Conservation (phyloP, 2,888 invertebrate species). For the Agrilus mali region DNA sequence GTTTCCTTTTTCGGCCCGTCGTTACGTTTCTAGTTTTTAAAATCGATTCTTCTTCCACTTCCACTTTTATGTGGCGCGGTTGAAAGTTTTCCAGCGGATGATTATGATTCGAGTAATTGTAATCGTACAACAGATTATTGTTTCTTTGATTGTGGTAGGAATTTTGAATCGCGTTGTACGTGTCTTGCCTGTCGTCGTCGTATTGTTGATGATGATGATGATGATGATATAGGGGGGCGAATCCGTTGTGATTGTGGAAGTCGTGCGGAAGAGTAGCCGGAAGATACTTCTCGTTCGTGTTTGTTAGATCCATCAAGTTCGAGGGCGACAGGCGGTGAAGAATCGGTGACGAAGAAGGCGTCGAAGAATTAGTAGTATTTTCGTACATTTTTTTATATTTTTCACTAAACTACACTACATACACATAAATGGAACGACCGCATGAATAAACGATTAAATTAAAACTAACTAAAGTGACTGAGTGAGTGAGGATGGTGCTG, state of each 20-base stretch:
- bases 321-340: conserved; percentile 24
- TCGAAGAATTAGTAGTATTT: conserved; percentile 21
- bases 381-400: conserved; percentile 28
- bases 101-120: conserved; percentile 7
- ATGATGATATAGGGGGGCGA: no score
- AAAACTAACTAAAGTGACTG: no score
- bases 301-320: conserved; percentile 32
- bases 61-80: conserved; percentile 25
- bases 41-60: conserved; percentile 16
- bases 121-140: conserved; percentile 6
- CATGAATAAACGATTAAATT: no score
- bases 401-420: conserved; percentile 21
- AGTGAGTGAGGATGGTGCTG: no score
- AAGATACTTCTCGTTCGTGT: conserved; percentile 25
- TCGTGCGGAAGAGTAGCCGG: conserved; percentile 13
- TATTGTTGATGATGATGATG: conserved; percentile 6
- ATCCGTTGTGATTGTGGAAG: conserved; percentile 7
- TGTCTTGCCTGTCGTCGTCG: conserved; percentile 1
- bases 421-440: neutral
- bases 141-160: no score
- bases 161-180: no score
- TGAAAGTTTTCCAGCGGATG: conserved; percentile 18
- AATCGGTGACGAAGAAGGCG: conserved; percentile 25
- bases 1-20: conserved; percentile 25
- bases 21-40: conserved; percentile 20